Evolutionary conservation across 1,140 invertebrate genomes (phyloP).

Genomic region (Drosophila nigrodunni): DNA sequence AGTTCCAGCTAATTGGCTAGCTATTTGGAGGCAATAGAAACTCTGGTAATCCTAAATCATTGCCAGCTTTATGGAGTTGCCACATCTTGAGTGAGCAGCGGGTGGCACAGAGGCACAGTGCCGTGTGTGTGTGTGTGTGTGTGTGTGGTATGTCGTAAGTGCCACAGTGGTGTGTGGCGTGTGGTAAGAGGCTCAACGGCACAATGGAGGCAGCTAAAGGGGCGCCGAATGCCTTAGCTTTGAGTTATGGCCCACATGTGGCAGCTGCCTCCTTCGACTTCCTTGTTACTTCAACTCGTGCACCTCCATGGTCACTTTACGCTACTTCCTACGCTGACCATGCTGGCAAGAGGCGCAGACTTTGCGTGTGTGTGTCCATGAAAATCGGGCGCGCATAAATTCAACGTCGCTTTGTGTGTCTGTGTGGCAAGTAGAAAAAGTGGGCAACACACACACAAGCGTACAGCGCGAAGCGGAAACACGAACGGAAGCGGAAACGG

Average conservation of each 20-base stretch:
- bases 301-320: not conserved
- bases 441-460: slow-evolving; percentile 23
- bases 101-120: slow-evolving; percentile 18
- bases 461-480: slow-evolving; percentile 52
- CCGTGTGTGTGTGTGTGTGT: no score
- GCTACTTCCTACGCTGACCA: not conserved
- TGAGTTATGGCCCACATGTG: slow-evolving; percentile 77
- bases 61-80: not conserved
- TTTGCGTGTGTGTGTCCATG: slow-evolving; percentile 69
- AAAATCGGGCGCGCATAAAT: slow-evolving; percentile 81
- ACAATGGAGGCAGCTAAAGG: slow-evolving; percentile 22
- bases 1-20: slow-evolving; percentile 36
- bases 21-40: slow-evolving; percentile 18
- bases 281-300: not conserved
- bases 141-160: no score
- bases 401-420: not conserved
- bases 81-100: slow-evolving; percentile 10
- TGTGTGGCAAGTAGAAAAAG: slow-evolving; percentile 21
- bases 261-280: slow-evolving; percentile 26
- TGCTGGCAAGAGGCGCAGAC: slow-evolving; percentile 10
- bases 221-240: slow-evolving; percentile 38
- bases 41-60: slow-evolving; percentile 31
- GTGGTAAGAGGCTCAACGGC: slow-evolving; percentile 26
- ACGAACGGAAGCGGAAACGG: slow-evolving; percentile 66
- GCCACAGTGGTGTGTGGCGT: slow-evolving; percentile 32